These are phyloP conservation scores for Opisthocomus hoazin DNA, from an alignment of 2,113 vertebrate genomes.

Conservation along the genomic window DNA sequence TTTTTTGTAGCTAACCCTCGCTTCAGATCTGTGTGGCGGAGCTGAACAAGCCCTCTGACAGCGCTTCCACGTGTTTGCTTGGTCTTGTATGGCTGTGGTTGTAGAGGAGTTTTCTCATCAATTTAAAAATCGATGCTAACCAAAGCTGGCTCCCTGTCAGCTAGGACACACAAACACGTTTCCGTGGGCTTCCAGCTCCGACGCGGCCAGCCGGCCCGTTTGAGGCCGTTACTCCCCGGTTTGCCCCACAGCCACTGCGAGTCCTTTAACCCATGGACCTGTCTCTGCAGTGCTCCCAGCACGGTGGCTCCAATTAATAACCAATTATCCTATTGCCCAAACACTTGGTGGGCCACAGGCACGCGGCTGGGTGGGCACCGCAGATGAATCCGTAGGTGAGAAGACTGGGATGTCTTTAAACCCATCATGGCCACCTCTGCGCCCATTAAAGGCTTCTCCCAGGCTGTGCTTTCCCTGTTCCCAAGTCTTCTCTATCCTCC, in stretches of 20 bases:
- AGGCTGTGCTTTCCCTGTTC: too few species aligned
- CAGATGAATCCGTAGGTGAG: not conserved
- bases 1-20: not conserved
- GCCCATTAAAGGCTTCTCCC: too few species aligned
- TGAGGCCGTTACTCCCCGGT: not conserved
- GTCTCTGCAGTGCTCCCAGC: not conserved
- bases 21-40: not conserved
- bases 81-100: not conserved
- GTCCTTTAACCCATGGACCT: not conserved
- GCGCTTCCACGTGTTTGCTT: not conserved
- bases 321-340: not conserved
- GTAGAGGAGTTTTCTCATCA: not conserved
- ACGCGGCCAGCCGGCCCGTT: accelerated
- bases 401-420: not conserved
- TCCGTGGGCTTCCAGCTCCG: not conserved
- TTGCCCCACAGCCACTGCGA: not conserved
- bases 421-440: too few species aligned
- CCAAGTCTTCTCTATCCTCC: too few species aligned
- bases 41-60: not conserved
- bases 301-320: accelerated
- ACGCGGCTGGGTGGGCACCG: not conserved
- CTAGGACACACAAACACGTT: not conserved
- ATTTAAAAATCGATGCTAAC: not conserved
- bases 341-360: accelerated
- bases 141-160: not conserved